A percentile compares a stretch with the other conserved stretches of the same genome.
Evolutionary conservation across 2,888 invertebrate species (phyloP).

Genomic region (Brenthis hecate): DNA sequence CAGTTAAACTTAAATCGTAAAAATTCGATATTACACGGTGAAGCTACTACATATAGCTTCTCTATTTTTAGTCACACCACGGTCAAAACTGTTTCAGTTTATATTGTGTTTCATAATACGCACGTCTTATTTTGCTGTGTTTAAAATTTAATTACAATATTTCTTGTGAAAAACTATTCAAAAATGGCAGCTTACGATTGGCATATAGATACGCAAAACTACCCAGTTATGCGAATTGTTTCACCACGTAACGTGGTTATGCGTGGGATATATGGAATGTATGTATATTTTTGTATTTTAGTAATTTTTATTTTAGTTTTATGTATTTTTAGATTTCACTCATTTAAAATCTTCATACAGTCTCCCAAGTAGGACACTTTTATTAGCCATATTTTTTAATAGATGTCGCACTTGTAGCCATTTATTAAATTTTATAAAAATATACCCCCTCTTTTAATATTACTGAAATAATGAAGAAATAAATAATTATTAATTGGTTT

Average conservation of each 20-base stretch:
- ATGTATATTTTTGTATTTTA: conserved; percentile 45
- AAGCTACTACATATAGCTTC: conserved; percentile 20
- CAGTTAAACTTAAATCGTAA: conserved; percentile 41
- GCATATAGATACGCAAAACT: conserved; percentile 62
- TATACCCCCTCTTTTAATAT: background rate
- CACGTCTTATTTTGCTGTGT: conserved; percentile 16
- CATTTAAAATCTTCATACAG: too few species aligned
- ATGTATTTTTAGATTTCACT: background rate
- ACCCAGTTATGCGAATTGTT: conserved; percentile 68
- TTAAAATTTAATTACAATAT: background rate
- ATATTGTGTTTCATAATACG: conserved; percentile 29
- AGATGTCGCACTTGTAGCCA: background rate
- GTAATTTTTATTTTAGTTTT: conserved; percentile 4
- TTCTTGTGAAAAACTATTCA: background rate
- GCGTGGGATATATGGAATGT: conserved; percentile 69
- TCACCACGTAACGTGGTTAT: conserved; percentile 61
- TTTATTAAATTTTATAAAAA: background rate
- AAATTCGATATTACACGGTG: conserved; percentile 12
- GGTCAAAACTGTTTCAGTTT: conserved; percentile 38
- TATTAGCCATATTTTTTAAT: background rate
- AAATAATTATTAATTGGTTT: background rate
- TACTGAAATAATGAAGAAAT: too few species aligned
- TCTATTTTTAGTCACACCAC: conserved; percentile 39
- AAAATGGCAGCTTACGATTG: conserved; percentile 62
- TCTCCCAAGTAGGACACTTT: too few species aligned